phyloP scores from a whole-genome alignment of 1,140 invertebrate genomes.

The Hypothenemus hampei region DNA sequence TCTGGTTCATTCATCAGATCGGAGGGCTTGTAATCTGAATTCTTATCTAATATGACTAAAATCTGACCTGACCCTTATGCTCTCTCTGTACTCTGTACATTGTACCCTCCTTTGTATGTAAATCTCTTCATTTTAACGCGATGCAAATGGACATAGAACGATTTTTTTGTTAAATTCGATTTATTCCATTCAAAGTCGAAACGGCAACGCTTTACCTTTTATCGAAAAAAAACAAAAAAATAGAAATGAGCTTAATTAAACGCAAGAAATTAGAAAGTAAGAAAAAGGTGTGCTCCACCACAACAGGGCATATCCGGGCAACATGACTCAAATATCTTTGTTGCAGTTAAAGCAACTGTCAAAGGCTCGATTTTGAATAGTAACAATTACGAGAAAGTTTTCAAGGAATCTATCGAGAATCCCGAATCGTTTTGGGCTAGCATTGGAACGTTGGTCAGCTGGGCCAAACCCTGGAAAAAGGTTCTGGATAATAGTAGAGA shows the following conservation, averaged over 20 bases:
- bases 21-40: too few species aligned
- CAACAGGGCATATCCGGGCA: neutral
- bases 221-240: neutral
- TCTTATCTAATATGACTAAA: too few species aligned
- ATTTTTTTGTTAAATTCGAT: neutral
- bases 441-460: slow-evolving; percentile 65
- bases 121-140: too few species aligned
- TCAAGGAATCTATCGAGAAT: slow-evolving; percentile 63
- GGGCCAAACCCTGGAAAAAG: slow-evolving; percentile 77
- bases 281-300: neutral
- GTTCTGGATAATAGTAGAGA: slow-evolving; percentile 78
- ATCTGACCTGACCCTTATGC: too few species aligned
- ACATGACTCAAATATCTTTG: neutral
- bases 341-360: neutral
- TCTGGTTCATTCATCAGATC: too few species aligned
- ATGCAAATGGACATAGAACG: neutral
- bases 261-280: slow-evolving; percentile 12
- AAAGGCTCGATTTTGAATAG: slow-evolving; percentile 10
- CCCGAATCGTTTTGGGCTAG: slow-evolving; percentile 86
- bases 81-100: too few species aligned
- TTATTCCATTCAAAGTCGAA: neutral
- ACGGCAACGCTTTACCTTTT: neutral
- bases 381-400: slow-evolving; percentile 59
- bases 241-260: slow-evolving; percentile 15
- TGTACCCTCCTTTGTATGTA: too few species aligned